Conservation (phyloP, 2,113 vertebrate species). For the Thomomys bottae region DNA sequence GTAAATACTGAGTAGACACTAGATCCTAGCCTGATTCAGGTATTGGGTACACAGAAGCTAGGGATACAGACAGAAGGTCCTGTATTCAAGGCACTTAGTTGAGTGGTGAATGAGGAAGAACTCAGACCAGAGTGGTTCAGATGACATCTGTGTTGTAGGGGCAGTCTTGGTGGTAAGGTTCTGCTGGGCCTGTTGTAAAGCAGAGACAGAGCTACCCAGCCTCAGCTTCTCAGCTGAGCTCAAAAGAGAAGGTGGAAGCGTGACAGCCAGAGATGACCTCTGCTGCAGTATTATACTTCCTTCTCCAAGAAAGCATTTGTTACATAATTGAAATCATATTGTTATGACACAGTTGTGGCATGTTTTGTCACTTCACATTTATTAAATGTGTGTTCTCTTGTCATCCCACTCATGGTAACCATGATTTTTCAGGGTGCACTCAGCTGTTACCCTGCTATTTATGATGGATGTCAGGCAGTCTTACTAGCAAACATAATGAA, state of each 20-base stretch:
- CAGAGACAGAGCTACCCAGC: background rate
- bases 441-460: background rate
- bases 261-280: background rate
- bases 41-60: background rate
- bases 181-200: background rate
- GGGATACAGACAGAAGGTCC: background rate
- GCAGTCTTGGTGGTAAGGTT: background rate
- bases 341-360: background rate
- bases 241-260: background rate
- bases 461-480: background rate
- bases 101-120: background rate
- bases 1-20: background rate
- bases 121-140: background rate
- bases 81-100: background rate
- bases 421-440: background rate
- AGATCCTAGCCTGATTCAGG: constrained; percentile 4
- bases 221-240: background rate
- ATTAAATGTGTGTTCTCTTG: background rate
- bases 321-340: background rate
- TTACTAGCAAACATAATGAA: background rate
- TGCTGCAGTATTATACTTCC: background rate
- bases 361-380: background rate
- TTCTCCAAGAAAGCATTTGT: background rate
- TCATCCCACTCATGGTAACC: background rate
- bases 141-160: background rate